These are phyloP conservation scores for Amiota mariae DNA, from an alignment of 2,888 invertebrate species.

Conservation along the genomic window DNA sequence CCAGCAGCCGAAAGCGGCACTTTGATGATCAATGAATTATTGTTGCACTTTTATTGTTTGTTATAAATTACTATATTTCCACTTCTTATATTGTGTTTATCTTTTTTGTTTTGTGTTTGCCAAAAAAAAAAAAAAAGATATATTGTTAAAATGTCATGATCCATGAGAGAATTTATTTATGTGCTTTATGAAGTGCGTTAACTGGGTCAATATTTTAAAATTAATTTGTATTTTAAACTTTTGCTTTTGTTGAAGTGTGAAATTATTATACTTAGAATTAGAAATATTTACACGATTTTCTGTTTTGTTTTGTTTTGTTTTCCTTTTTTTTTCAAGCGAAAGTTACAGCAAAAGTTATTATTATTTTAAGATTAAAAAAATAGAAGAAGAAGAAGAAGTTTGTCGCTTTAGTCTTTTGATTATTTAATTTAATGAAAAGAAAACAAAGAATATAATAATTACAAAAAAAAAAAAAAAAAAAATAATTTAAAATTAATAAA, in stretches of 20 bases:
- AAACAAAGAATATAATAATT: too few relatives aligned
- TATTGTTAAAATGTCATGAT: background rate
- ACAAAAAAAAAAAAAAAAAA: background rate
- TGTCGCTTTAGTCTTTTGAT: constrained; percentile 15
- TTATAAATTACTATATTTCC: background rate
- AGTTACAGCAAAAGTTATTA: background rate
- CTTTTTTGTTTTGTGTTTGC: constrained; percentile 5
- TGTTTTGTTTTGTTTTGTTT: constrained; percentile 19
- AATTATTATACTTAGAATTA: background rate
- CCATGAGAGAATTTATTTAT: background rate
- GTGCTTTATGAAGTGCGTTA: constrained; percentile 36
- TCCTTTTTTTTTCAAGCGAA: background rate
- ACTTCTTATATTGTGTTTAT: background rate
- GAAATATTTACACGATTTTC: constrained; percentile 2
- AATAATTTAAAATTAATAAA: background rate
- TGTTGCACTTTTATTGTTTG: constrained; percentile 9
- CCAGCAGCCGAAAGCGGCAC: background rate
- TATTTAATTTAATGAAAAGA: too few relatives aligned
- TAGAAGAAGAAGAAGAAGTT: background rate
- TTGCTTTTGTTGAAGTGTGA: background rate
- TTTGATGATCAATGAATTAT: constrained; percentile 18
- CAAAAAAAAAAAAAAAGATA: too few relatives aligned
- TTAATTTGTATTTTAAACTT: background rate
- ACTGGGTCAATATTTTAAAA: constrained; percentile 36
- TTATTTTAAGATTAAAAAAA: background rate